phyloP scores from a whole-genome alignment of 2,888 invertebrate species.

The Caenorhabditis uteleia region DNA sequence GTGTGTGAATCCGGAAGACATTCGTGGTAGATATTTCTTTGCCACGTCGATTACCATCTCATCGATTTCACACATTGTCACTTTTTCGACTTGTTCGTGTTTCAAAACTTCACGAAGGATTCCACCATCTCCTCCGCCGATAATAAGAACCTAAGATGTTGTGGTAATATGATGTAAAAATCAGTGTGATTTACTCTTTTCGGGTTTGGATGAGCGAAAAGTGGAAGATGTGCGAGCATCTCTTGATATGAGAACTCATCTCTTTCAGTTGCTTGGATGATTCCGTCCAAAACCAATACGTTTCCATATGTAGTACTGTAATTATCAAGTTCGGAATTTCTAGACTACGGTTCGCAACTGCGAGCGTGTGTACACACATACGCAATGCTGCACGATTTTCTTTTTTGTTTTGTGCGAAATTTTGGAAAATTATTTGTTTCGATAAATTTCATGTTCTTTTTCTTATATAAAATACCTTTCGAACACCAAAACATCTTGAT shows the following conservation, averaged over 20 bases:
- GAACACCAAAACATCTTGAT: conserved; percentile 84
- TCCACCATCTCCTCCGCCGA: conserved; percentile 98
- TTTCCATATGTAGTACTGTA: conserved; percentile 81
- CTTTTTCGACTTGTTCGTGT: conserved; percentile 84
- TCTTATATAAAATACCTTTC: conserved; percentile 77
- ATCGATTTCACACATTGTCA: conserved; percentile 94
- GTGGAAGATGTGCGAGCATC: conserved; percentile 92
- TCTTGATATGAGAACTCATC: conserved; percentile 98
- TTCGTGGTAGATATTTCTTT: conserved; percentile 85
- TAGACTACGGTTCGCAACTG: not conserved
- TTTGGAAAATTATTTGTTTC: not conserved
- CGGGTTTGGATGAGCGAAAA: conserved; percentile 89
- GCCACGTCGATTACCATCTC: conserved; percentile 86
- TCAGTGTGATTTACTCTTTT: conserved; percentile 76
- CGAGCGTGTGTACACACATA: not conserved
- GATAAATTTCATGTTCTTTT: not conserved
- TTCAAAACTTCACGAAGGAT: conserved; percentile 91
- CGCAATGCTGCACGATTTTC: not conserved
- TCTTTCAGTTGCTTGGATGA: conserved; percentile 92
- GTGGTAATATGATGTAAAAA: not conserved
- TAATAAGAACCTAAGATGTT: conserved; percentile 80
- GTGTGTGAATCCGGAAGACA: conserved; percentile 85
- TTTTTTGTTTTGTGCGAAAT: conserved; percentile 1
- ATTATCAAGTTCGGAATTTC: conserved; percentile 1
- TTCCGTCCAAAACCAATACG: conserved; percentile 88